phyloP scores from a whole-genome alignment of 2,113 vertebrate genomes.

The Microtus ochrogaster region DNA sequence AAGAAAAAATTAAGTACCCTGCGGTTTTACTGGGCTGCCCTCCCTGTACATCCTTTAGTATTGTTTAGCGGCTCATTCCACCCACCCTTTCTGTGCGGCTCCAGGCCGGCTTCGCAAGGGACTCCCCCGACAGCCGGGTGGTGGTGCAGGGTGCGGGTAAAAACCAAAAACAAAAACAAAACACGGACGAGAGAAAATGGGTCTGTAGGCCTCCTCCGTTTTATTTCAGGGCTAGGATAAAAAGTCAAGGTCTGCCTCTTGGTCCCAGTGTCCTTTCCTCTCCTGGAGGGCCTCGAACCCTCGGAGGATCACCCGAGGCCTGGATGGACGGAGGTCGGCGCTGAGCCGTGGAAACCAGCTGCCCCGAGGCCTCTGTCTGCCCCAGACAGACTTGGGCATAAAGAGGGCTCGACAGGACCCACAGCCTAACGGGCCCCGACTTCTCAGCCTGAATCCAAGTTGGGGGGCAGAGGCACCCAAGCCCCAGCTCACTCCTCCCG shows the following conservation, averaged over 20 bases:
- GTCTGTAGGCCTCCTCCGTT: slow-evolving; percentile 20
- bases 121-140: background rate
- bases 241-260: background rate
- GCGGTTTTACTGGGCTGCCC: background rate
- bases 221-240: slow-evolving; percentile 24
- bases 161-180: too few species aligned
- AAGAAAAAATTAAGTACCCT: background rate
- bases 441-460: slow-evolving; percentile 32
- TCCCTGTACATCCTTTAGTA: background rate
- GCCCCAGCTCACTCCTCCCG: background rate
- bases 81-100: background rate
- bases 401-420: background rate
- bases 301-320: background rate
- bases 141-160: background rate
- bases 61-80: background rate
- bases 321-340: background rate
- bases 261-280: background rate
- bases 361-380: background rate
- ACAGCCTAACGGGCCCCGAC: background rate
- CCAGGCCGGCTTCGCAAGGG: background rate
- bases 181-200: background rate
- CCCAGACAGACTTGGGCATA: background rate
- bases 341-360: background rate
- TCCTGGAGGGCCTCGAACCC: slow-evolving; percentile 21
- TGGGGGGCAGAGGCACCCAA: background rate